A percentile compares a stretch with the other conserved stretches of the same genome.
These are phyloP conservation scores for Setophaga petechia DNA, from an alignment of 2,113 vertebrate species.

Conservation along the genomic window DNA sequence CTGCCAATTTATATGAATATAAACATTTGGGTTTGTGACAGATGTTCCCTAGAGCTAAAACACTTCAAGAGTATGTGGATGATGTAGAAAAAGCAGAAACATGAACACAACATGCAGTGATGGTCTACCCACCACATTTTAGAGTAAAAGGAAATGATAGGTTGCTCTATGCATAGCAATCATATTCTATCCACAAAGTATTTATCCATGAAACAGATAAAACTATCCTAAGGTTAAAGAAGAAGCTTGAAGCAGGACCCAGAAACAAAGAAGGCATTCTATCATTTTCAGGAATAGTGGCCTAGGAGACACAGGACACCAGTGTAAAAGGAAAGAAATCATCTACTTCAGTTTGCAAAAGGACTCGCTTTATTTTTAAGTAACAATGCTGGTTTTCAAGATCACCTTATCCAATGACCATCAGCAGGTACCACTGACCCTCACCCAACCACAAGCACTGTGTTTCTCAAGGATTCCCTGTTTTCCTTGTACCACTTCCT, in stretches of 20 bases:
- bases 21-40: slow-evolving; percentile 41
- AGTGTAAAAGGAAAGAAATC: background rate
- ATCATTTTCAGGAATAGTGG: background rate
- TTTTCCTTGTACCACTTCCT: background rate
- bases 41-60: slow-evolving; percentile 43
- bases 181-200: background rate
- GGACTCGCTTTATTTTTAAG: background rate
- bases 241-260: slow-evolving; percentile 13
- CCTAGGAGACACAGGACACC: background rate
- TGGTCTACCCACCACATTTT: background rate
- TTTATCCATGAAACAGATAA: slow-evolving; percentile 35
- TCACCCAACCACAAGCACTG: background rate
- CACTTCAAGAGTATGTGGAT: background rate
- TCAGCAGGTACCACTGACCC: background rate
- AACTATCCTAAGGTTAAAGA: background rate
- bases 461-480: background rate
- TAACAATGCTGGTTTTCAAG: background rate
- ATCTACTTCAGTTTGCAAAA: background rate
- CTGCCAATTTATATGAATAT: slow-evolving; percentile 9
- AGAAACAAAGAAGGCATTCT: slow-evolving; percentile 27
- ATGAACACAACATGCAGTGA: background rate
- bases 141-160: slow-evolving; percentile 18
- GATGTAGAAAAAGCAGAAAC: background rate
- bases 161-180: background rate
- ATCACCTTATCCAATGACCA: background rate